phyloP scores from a whole-genome alignment of 2,113 vertebrate species.

The Catharus fuscescens region DNA sequence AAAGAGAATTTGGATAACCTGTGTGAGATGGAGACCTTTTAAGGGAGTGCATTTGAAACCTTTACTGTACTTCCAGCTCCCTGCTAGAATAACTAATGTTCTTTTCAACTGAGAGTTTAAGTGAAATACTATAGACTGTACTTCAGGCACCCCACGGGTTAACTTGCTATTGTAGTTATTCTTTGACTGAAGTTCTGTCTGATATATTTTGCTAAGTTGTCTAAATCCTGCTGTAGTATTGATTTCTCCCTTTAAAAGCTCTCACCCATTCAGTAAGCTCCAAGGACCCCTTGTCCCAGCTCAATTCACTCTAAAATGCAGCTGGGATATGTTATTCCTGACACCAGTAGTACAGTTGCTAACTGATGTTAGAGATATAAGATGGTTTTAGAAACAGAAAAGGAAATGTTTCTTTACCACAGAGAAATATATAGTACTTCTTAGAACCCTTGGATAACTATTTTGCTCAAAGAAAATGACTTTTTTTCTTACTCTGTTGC shows the following conservation, averaged over 20 bases:
- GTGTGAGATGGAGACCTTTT: background rate
- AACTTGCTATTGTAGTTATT: conserved; percentile 50
- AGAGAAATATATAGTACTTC: background rate
- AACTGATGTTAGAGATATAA: conserved; percentile 25
- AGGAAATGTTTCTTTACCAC: conserved; percentile 54
- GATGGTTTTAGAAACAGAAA: conserved; percentile 48
- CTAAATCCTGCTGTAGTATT: conserved; percentile 68
- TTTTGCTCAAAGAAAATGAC: background rate
- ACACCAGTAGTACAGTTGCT: conserved; percentile 8
- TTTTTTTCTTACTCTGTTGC: background rate
- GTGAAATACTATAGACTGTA: background rate
- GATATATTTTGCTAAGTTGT: conserved; percentile 71
- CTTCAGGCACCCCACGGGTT: conserved; percentile 41
- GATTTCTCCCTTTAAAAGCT: conserved; percentile 70
- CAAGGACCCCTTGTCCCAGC: conserved; percentile 59
- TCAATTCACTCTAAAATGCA: conserved; percentile 61
- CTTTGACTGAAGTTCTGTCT: conserved; percentile 65
- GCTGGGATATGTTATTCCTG: conserved; percentile 40
- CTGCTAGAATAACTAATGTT: background rate
- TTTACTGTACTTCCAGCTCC: background rate
- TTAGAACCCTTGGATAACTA: background rate
- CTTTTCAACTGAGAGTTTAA: background rate
- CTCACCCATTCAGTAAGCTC: conserved; percentile 66
- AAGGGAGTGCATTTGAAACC: background rate
- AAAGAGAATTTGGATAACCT: background rate